phyloP scores from a whole-genome alignment of 1,140 invertebrate species.

The Aphis gossypii region DNA sequence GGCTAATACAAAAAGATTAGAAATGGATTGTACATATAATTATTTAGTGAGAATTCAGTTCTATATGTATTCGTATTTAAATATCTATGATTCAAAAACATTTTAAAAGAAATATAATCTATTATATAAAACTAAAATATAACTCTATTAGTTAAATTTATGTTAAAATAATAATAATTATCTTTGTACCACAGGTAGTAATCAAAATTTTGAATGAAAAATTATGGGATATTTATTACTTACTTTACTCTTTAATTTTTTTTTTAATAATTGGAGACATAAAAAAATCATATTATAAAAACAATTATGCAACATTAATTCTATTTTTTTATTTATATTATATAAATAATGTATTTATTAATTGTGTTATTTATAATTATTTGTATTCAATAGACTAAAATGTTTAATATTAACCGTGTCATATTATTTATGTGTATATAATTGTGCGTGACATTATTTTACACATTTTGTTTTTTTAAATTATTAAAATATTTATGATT shows the following conservation, averaged over 20 bases:
- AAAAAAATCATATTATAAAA: neutral
- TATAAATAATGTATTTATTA: neutral
- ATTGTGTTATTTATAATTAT: neutral
- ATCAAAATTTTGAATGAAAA: neutral
- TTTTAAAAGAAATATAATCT: neutral
- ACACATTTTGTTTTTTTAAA: neutral
- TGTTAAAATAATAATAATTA: neutral
- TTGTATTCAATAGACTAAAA: neutral
- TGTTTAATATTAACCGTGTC: neutral
- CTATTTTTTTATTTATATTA: neutral
- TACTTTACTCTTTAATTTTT: neutral
- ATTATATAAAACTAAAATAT: neutral
- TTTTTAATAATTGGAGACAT: neutral
- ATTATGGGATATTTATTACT: neutral
- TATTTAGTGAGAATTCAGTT: no score
- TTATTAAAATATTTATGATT: neutral
- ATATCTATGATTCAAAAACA: no score
- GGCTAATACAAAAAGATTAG: no score
- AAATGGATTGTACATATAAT: no score
- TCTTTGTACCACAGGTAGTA: neutral
- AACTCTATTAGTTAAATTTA: neutral
- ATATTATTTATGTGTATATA: neutral
- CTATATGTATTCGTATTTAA: no score
- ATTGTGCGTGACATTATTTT: neutral
- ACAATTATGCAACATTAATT: neutral